Evolutionary conservation across 2,113 vertebrate species (phyloP), one percentile per base, ranked within the genome.

Genomic region (Pyrgilauda ruficollis): DNA sequence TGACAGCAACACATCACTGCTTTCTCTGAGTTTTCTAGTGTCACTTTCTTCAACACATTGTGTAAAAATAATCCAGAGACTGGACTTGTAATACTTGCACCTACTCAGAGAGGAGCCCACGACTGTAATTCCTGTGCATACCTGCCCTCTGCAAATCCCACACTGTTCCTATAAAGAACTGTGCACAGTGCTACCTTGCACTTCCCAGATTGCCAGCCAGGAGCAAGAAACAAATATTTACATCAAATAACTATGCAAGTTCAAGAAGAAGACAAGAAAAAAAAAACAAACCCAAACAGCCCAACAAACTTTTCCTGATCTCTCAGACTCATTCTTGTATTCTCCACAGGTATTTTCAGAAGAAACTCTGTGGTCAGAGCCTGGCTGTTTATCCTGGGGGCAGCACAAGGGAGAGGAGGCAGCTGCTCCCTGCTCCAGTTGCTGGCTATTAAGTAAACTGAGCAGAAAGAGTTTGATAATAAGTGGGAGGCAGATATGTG

Each of bases 101-200:
- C 67, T 90, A 80, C 79, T 84, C 50, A 50, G 15, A 63, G 22
- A 90, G 23, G 31, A 94, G 68, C 64, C 87, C 75, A 80, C 3
- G 1, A 47, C 82, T 85, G 61, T 66, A 61, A 78, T 61, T 87
- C 30, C 39, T 44, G 23, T 47, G 43, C 1, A 1, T 9, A 90
- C 72, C 50, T 90, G 78, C 73, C 90, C 76, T 93, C 84, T 86
- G 50, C 47, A 88, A 76, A 90, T 84, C 82, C 75, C 89, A 91
- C 82, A 61, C 43, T 67, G 55, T 76, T 91, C 87, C 85, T 59
- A 47, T n/a, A 73, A 93, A 73, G 92, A 62, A 62, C 46, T 69
- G n/a, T 8, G 35, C 58, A 55, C 21, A 28, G 52, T 52, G 73
- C 49, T 81, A 82, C 56, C 47, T 41, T 84, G 69, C 31, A 37